phyloP scores from a whole-genome alignment of 2,888 invertebrate genomes.

The Athripsodes cinereus region DNA sequence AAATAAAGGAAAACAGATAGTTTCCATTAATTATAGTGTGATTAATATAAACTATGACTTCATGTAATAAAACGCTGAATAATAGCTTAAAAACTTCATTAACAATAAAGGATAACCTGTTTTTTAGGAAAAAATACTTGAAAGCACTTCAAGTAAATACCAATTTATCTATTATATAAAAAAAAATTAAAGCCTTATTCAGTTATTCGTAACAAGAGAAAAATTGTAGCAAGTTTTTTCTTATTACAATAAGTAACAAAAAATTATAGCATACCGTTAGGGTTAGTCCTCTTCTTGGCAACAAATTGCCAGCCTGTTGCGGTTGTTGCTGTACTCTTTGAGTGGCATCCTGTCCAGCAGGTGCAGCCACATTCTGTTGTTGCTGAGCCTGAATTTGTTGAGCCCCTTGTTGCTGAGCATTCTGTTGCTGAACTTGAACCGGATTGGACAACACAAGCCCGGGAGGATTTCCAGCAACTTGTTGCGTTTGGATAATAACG shows the following conservation, averaged over 20 bases:
- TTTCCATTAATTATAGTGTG: too few relatives aligned
- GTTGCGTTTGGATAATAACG: conserved; percentile 24
- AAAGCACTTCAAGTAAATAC: too few relatives aligned
- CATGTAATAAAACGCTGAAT: too few relatives aligned
- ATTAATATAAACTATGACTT: too few relatives aligned
- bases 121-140: too few relatives aligned
- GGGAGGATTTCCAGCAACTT: conserved; percentile 30
- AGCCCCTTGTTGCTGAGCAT: conserved; percentile 11
- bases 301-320: conserved; percentile 42
- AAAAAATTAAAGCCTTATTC: too few relatives aligned
- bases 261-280: conserved; percentile 67
- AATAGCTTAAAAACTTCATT: too few relatives aligned
- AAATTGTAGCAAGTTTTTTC: too few relatives aligned
- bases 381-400: conserved; percentile 9
- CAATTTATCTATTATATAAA: too few relatives aligned
- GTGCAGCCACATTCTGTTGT: conserved; percentile 25
- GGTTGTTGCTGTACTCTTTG: conserved; percentile 15
- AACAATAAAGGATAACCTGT: too few relatives aligned
- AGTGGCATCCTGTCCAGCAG: conserved; percentile 31
- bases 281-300: conserved; percentile 60
- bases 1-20: too few relatives aligned
- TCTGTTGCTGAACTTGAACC: conserved; percentile 24
- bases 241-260: background rate
- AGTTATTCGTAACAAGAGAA: too few relatives aligned
- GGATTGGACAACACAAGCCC: conserved; percentile 28